These are phyloP conservation scores for Macrostomum lignano DNA, from an alignment of 1,140 invertebrate genomes.

Conservation along the genomic window DNA sequence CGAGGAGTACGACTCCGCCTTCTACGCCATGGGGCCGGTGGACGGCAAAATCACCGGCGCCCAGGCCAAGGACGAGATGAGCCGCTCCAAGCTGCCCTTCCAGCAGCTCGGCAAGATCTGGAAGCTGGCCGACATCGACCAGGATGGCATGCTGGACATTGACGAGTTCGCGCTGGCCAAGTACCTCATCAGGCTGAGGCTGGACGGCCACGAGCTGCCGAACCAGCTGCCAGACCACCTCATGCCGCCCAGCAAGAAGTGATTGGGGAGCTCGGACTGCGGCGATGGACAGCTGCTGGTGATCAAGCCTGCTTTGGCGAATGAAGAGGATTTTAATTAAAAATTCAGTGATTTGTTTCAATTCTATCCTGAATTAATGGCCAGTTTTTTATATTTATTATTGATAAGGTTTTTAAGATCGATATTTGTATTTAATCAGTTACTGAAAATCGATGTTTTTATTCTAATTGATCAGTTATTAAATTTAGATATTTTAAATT, in stretches of 20 bases:
- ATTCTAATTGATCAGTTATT: no score
- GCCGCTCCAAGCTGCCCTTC: constrained; percentile 92
- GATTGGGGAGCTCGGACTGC: no score
- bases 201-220: constrained; percentile 3
- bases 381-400: no score
- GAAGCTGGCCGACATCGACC: constrained; percentile 29
- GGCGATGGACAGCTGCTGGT: no score
- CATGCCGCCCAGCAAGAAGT: constrained; percentile 4
- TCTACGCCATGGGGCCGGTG: constrained; percentile 48
- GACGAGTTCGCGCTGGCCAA: constrained; percentile 4
- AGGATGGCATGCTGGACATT: constrained; percentile 2
- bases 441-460: no score
- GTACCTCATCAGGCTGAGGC: constrained; percentile 1
- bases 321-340: no score
- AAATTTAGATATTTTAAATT: no score
- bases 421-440: no score
- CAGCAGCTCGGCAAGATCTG: constrained; percentile 71
- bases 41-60: constrained; percentile 73
- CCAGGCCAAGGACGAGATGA: constrained; percentile 73
- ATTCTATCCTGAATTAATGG: no score
- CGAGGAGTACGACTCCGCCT: constrained; percentile 64
- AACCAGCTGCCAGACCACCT: constrained; percentile 4
- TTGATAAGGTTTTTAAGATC: no score
- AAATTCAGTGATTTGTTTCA: no score
- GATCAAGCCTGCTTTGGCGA: no score